Evolutionary conservation across 1,140 invertebrate species (phyloP).

Genomic region (Zaprionus lachaisei): DNA sequence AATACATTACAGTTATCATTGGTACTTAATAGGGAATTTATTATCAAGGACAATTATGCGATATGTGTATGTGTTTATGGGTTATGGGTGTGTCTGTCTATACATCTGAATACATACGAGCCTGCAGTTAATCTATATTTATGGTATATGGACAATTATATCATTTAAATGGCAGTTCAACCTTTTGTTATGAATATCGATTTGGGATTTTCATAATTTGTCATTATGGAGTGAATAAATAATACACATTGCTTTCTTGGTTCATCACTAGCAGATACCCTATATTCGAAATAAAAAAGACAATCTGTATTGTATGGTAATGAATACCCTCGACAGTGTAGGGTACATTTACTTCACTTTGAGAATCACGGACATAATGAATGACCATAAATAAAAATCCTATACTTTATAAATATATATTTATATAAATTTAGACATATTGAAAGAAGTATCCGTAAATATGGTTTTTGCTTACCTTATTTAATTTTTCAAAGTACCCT

Average conservation of each 20-base stretch:
- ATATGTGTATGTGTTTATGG: neutral
- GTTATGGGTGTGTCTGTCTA: neutral
- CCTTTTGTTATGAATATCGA: conserved; percentile 25
- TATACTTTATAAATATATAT: too few relatives aligned
- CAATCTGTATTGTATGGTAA: too few relatives aligned
- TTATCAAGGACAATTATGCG: conserved; percentile 23
- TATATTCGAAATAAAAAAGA: neutral
- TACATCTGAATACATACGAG: conserved; percentile 5
- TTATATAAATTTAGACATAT: too few relatives aligned
- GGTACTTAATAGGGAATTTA: conserved; percentile 11
- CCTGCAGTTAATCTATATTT: neutral
- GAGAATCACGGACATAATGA: too few relatives aligned
- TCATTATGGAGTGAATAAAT: neutral
- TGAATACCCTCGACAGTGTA: too few relatives aligned
- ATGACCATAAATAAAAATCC: too few relatives aligned
- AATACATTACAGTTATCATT: conserved; percentile 34
- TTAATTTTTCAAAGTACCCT: too few relatives aligned
- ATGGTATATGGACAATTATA: conserved; percentile 6
- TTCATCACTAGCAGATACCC: neutral
- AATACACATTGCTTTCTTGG: too few relatives aligned
- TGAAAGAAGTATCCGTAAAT: too few relatives aligned
- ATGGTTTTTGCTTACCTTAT: too few relatives aligned
- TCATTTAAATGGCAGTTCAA: conserved; percentile 1
- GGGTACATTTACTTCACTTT: too few relatives aligned
- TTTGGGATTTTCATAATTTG: conserved; percentile 12